phyloP scores from a whole-genome alignment of 2,888 invertebrate genomes.

The Scaptomyza parva region DNA sequence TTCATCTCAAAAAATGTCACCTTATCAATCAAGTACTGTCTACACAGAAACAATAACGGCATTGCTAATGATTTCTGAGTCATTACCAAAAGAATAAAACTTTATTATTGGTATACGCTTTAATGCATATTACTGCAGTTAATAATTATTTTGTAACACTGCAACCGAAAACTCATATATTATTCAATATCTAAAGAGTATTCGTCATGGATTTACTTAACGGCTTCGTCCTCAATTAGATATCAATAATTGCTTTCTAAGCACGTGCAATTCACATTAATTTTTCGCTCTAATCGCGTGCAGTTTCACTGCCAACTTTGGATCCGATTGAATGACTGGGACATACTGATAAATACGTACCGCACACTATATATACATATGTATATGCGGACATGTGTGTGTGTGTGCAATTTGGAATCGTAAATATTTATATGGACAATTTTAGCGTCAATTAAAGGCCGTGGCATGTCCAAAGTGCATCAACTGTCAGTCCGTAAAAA shows the following conservation, averaged over 20 bases:
- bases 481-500: not conserved
- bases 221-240: not conserved
- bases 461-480: slow-evolving; percentile 41
- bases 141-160: too few species aligned
- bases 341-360: slow-evolving; percentile 3
- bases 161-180: not conserved
- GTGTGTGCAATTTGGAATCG: slow-evolving; percentile 28
- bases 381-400: not conserved
- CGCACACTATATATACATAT: not conserved
- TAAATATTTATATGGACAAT: slow-evolving; percentile 42
- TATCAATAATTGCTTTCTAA: not conserved
- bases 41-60: too few species aligned
- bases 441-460: slow-evolving; percentile 30
- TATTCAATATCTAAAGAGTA: not conserved
- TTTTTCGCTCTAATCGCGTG: slow-evolving; percentile 34
- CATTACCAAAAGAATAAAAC: too few species aligned
- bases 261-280: slow-evolving; percentile 25
- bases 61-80: too few species aligned
- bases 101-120: too few species aligned
- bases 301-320: slow-evolving; percentile 20
- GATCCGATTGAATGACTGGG: slow-evolving; percentile 3
- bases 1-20: too few species aligned
- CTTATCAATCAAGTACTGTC: too few species aligned
- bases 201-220: not conserved
- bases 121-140: too few species aligned